A percentile compares a stretch with the other conserved stretches of the same genome.
These are phyloP conservation scores for Myxocyprinus asiaticus DNA, from an alignment of 2,113 vertebrate genomes.

Conservation along the genomic window DNA sequence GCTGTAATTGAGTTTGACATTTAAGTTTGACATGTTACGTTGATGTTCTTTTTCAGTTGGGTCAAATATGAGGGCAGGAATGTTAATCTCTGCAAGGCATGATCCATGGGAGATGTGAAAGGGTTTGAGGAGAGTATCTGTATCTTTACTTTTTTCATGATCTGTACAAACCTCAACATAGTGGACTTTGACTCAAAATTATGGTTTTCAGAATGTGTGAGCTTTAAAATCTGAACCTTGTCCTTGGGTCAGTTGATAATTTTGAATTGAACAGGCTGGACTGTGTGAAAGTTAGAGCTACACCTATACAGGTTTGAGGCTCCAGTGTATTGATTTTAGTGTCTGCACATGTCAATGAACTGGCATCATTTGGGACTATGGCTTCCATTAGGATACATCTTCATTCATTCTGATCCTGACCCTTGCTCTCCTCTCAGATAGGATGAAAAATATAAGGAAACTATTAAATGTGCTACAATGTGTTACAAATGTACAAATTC, in stretches of 20 bases:
- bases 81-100: not conserved
- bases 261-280: not conserved
- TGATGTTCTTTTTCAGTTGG: too few species aligned
- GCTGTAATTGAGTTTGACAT: too few species aligned
- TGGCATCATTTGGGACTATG: constrained; percentile 5
- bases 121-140: not conserved
- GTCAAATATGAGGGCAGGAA: too few species aligned
- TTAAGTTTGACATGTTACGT: too few species aligned
- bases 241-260: not conserved
- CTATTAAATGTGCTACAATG: not conserved
- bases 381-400: not conserved
- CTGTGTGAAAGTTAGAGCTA: not conserved
- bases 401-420: constrained; percentile 33
- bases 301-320: not conserved
- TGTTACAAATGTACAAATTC: not conserved
- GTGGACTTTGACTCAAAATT: constrained; percentile 18
- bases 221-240: not conserved
- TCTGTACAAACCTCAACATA: not conserved
- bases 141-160: not conserved
- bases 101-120: not conserved
- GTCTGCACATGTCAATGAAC: not conserved
- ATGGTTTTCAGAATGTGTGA: not conserved
- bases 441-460: not conserved
- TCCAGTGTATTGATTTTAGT: not conserved
- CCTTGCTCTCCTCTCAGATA: constrained; percentile 26